A percentile compares a stretch with the other conserved stretches of the same genome.
Evolutionary conservation across 1,140 invertebrate genomes (phyloP).

Genomic region (Triops longicaudatus): DNA sequence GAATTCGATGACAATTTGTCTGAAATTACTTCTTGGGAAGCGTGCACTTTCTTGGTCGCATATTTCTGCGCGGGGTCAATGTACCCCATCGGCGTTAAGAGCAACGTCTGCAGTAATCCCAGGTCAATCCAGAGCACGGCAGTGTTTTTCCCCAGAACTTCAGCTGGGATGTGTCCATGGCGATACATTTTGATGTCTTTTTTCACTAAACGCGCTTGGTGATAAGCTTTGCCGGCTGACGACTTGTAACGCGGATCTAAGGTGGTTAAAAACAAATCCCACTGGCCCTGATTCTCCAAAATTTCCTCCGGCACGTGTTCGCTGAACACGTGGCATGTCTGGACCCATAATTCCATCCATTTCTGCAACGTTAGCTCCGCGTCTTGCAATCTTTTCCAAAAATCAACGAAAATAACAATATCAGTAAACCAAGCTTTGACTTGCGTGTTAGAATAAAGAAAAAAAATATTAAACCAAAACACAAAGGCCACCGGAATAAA

Average conservation of each 20-base stretch:
- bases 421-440: background rate
- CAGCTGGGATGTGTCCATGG: conserved; percentile 21
- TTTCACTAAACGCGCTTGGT: background rate
- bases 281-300: background rate
- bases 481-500: too few relatives aligned
- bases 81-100: conserved; percentile 41
- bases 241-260: background rate
- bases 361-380: background rate
- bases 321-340: background rate
- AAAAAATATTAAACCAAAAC: too few relatives aligned
- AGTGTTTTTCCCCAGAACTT: conserved; percentile 27
- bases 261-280: background rate
- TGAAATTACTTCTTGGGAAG: conserved; percentile 49
- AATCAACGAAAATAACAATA: background rate
- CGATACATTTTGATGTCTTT: conserved; percentile 17
- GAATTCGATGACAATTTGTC: background rate
- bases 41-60: conserved; percentile 54
- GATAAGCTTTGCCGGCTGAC: background rate
- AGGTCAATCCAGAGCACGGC: conserved; percentile 40
- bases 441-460: too few relatives aligned
- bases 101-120: conserved; percentile 40
- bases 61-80: conserved; percentile 69
- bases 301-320: background rate
- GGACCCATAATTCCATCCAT: background rate
- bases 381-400: background rate